phyloP scores from a whole-genome alignment of 1,140 invertebrate species.

The Lepeophtheirus salmonis region DNA sequence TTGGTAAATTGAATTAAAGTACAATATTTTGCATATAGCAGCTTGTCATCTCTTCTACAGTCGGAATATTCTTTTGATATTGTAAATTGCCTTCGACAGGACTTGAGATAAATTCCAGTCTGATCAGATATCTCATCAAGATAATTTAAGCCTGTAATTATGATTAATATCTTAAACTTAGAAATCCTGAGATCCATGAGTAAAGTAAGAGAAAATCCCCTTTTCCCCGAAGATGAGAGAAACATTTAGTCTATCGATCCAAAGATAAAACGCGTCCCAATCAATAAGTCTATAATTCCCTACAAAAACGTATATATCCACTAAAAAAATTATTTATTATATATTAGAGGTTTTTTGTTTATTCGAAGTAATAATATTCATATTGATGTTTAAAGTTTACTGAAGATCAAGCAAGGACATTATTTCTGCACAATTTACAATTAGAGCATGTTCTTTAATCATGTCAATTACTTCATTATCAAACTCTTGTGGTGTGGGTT shows the following conservation, averaged over 20 bases:
- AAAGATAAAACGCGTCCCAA: conserved; percentile 76
- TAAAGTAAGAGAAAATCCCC: background rate
- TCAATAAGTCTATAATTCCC: conserved; percentile 83
- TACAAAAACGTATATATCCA: conserved; percentile 68
- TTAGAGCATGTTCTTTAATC: conserved; percentile 61
- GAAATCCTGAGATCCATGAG: background rate
- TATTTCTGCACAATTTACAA: conserved; percentile 43
- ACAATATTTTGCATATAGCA: conserved; percentile 69
- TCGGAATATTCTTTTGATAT: conserved; percentile 79
- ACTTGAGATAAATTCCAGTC: conserved; percentile 53
- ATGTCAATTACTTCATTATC: conserved; percentile 69
- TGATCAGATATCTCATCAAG: conserved; percentile 79
- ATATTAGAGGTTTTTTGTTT: too few relatives aligned
- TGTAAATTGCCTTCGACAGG: conserved; percentile 66
- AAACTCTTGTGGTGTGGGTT: conserved; percentile 60
- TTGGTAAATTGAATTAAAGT: conserved; percentile 56
- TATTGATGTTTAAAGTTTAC: conserved; percentile 6
- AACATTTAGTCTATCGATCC: conserved; percentile 52
- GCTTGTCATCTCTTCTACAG: conserved; percentile 70
- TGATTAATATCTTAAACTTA: conserved; percentile 7
- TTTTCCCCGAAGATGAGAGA: background rate
- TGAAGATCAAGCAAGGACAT: conserved; percentile 49
- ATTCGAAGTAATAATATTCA: background rate
- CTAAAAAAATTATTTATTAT: too few relatives aligned
- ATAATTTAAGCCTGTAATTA: conserved; percentile 41